These are phyloP conservation scores for Karalla daura DNA, from an alignment of 2,797 vertebrate genomes.

Conservation along the genomic window DNA sequence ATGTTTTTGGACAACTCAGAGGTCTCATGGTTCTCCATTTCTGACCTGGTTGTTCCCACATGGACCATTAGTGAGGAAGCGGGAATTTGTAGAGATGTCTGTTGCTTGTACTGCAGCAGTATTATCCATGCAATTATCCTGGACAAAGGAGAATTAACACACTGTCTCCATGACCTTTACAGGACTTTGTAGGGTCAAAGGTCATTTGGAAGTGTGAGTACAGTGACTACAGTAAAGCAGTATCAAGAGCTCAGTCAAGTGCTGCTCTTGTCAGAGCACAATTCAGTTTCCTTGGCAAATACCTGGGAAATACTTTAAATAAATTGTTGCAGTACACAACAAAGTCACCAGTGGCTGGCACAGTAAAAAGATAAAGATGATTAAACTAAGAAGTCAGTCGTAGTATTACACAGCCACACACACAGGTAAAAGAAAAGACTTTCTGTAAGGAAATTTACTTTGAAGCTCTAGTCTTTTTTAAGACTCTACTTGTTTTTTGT, in stretches of 20 bases:
- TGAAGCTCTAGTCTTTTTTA: too few species aligned
- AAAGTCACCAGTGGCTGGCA: not conserved
- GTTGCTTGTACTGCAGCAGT: not conserved
- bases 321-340: conserved; percentile 15
- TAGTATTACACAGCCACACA: not conserved
- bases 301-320: not conserved
- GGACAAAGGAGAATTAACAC: conserved; percentile 16
- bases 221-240: conserved; percentile 9
- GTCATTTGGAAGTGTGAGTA: not conserved
- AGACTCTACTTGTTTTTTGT: too few species aligned
- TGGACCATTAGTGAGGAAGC: conserved; percentile 1
- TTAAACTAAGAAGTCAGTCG: too few species aligned
- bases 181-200: conserved; percentile 20
- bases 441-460: too few species aligned
- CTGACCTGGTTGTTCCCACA: not conserved
- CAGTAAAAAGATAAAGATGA: conserved; percentile 1
- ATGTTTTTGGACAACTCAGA: not conserved
- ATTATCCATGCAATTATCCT: conserved; percentile 27
- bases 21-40: not conserved
- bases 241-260: not conserved
- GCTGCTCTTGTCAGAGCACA: conserved; percentile 8
- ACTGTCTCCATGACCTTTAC: not conserved
- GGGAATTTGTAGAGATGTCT: not conserved
- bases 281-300: conserved; percentile 35
- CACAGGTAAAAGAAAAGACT: too few species aligned